Evolutionary conservation across 2,797 vertebrate species (phyloP), one percentile per base, ranked within the genome.

Genomic region (Vireo griseus): DNA sequence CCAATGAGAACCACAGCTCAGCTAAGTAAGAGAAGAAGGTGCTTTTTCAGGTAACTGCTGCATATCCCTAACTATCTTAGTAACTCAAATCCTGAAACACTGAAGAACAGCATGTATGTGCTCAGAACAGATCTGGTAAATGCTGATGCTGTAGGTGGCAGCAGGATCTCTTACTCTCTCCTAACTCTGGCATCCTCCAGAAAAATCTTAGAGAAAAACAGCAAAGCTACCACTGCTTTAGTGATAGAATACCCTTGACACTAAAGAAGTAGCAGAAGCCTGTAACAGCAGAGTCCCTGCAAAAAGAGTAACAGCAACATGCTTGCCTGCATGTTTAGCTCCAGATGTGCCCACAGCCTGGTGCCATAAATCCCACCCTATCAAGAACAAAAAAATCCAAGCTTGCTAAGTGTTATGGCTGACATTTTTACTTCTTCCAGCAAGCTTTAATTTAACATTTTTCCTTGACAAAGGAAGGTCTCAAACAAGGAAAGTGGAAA

Each of bases 121-220:
- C 44, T 35, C 4, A 1, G 76, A 90, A 78, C 11, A 83, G 65
- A 47, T 45, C 65, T 37, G 37, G 3, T 67, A 83, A 55, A 44
- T 69, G 35, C 21, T 48, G 44, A 40, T 69, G 54, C 73, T 65
- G n/a, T 51, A 86, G 87, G 65, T 73, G 68, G 65, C 82, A 91
- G 75, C 65, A 95, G 39, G 50, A 80, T 58, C 62, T 88, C 82
- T 90, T 71, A 33, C 4, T 58, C 20, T 52, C 29, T 74, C 37
- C 33, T 65, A 78, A 66, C 18, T 16, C 44, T 40, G 47, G n/a
- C 61, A 80, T 16, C 21, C 31, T 62, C 29, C 48, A 39, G 33
- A 65, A 86, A 74, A 68, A 26, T n/a, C 47, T 40, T 29, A 26
- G 4, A 29, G 39, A 66, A 68, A 86, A 55, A 2, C 63, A 92